Evolutionary conservation across 2,797 vertebrate genomes (phyloP).

Genomic region (Girardinus metallicus): DNA sequence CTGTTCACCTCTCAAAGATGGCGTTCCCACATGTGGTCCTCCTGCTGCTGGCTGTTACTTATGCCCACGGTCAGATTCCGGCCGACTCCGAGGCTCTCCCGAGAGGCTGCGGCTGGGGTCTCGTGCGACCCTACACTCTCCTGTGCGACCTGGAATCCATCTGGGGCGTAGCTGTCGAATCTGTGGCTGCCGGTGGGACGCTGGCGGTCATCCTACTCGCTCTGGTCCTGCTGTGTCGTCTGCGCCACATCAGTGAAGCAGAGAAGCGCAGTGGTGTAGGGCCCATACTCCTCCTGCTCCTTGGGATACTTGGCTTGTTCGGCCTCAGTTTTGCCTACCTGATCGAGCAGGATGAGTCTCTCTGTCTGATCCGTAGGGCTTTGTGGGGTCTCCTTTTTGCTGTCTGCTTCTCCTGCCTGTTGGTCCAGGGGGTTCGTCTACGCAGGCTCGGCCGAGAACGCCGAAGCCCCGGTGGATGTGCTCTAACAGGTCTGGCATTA

Average conservation of each 20-base stretch:
- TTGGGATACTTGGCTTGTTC: constrained; percentile 91
- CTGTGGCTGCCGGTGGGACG: constrained; percentile 86
- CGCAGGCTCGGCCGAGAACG: constrained; percentile 86
- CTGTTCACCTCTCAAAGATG: constrained; percentile 71
- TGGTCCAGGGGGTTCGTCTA: constrained; percentile 90
- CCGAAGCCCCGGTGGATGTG: constrained; percentile 88
- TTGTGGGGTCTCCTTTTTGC: constrained; percentile 94
- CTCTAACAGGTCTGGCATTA: constrained; percentile 85
- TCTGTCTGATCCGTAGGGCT: constrained; percentile 89
- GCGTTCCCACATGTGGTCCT: constrained; percentile 68
- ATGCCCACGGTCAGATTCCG: constrained; percentile 71
- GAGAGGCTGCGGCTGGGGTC: constrained; percentile 90
- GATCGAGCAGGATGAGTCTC: constrained; percentile 87
- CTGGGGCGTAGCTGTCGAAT: constrained; percentile 95
- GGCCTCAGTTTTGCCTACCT: constrained; percentile 94
- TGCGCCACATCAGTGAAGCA: constrained; percentile 90
- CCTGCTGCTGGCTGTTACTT: constrained; percentile 80
- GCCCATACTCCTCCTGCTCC: constrained; percentile 90
- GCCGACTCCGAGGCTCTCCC: constrained; percentile 85
- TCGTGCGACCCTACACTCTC: constrained; percentile 87
- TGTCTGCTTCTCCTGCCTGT: constrained; percentile 92
- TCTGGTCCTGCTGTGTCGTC: constrained; percentile 88
- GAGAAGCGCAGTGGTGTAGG: constrained; percentile 91
- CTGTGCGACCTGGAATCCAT: constrained; percentile 95
- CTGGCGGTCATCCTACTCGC: constrained; percentile 87